Evolutionary conservation across 2,113 vertebrate species (phyloP), one percentile per base, ranked within the genome.

Genomic region (Stigmatopora nigra): DNA sequence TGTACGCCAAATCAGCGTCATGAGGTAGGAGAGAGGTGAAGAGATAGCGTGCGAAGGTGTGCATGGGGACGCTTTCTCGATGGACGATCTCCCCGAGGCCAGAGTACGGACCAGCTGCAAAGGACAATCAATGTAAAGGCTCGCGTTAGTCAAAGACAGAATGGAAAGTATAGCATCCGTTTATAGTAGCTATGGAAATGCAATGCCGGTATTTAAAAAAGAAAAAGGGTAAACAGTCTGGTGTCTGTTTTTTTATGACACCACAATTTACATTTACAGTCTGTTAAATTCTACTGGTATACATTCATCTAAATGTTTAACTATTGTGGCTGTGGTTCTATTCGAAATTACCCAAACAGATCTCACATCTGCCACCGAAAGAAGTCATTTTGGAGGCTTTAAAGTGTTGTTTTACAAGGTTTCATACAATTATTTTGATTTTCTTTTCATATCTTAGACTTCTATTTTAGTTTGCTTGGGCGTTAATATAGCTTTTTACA

Each of bases 1-100:
- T 98, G 91, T 98, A 99, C 89, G 97, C 96, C 90, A 99, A 81
- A 91, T 99, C 97, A 92, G 95, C 94, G 93, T 99, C 97, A 68
- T 98, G 95, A 98, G 96, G 96, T 98, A 99, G 95, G 91, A 99
- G 96, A 88, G 90, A 97, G 86, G 94, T 96, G 91, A 99, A 99
- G 63, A 99, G 94, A 95, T 96, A 97, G 91, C 97, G 97, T 93
- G 97, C 95, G 89, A 95, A 99, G 70, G 97, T 98, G 92, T 99
- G 97, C 97, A 99, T 99, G 86, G 97, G 97, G 87, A 99, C 95
- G 3, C 96, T 99, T 92, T 99, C 97, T 92, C 97, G 92, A 87
- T 98, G 95, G 82, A 95, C 90, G 41, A 98, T 91, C 93, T 99
- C 95, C 44, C 97, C 97, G 65, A 99, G 92, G 84, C 97, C 97